phyloP scores from a whole-genome alignment of 53 echinoderm and acorn worm species.

The Paracentrotus lividus region DNA sequence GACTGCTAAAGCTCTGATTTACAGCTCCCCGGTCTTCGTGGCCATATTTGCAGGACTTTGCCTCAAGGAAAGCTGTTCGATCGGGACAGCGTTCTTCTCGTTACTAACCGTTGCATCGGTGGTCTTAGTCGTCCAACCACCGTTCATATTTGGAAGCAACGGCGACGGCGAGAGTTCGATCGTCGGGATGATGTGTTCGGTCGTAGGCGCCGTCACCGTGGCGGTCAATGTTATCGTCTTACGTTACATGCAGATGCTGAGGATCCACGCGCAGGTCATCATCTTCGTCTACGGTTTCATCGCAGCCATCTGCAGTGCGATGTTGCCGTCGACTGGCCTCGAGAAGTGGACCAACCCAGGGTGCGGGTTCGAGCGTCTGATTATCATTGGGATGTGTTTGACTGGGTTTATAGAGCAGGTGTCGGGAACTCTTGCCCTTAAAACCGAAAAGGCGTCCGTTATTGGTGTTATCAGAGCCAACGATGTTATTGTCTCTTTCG shows the following conservation, averaged over 20 bases:
- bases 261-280: constrained; percentile 19
- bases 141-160: constrained; percentile 65
- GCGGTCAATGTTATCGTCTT: constrained; percentile 56
- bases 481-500: not conserved
- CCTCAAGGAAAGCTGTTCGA: constrained; percentile 60
- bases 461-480: not conserved
- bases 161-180: not conserved
- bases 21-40: constrained; percentile 61
- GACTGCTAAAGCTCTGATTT: constrained; percentile 56
- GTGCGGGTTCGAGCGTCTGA: constrained; percentile 51
- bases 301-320: constrained; percentile 1
- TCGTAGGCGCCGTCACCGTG: constrained; percentile 42
- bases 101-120: constrained; percentile 48
- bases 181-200: constrained; percentile 26
- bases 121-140: constrained; percentile 64
- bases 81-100: constrained; percentile 4
- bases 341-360: constrained; percentile 60
- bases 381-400: constrained; percentile 30
- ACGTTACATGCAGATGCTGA: constrained; percentile 2
- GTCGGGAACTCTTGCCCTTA: not conserved
- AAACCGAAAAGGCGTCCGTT: constrained; percentile 3
- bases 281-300: constrained; percentile 48
- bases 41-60: constrained; percentile 50
- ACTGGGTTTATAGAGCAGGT: constrained; percentile 12
- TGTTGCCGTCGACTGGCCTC: not conserved